Evolutionary conservation across 2,797 vertebrate species (phyloP), one percentile per base, ranked within the genome.

Genomic region (Aselliscus stoliczkanus): DNA sequence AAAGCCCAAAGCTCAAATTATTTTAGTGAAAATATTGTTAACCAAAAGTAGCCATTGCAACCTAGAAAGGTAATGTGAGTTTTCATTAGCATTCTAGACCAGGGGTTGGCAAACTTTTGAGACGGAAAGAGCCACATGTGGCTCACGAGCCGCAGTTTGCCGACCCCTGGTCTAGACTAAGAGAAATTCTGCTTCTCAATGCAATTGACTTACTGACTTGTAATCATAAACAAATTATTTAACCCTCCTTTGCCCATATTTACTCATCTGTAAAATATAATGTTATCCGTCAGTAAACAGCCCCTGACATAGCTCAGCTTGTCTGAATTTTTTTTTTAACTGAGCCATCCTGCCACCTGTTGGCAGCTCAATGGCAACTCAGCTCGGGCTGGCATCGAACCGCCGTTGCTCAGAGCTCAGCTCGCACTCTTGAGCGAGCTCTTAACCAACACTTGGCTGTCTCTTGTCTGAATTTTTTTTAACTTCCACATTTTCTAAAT

Each of bases 1-100:
- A 54, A 50, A 54, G 99, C 99, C 75, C 99, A 54, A 54, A 54
- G 52, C 52, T 54, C 52, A 88, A 21, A 80, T 69, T 94, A n/a
- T 69, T 95, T 85, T 84, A 93, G 52, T 73, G 65, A 88, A 73
- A 81, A 90, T 25, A 62, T 75, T 34, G 2, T 87, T 90, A 60
- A 69, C 29, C 50, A 58, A 25, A 87, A 82, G 56, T 56, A 90
- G 39, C n/a, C 34, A 18, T 27, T 65, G 18, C 64, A 72, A 87
- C 25, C 11, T 64, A 72, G 72, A 82, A 95, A 95, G 64, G 39
- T 73, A 60, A 76, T 42, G 31, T 44, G 34, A n/a, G 23, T 90
- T 94, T 96, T 90, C 29, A 86, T 86, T 69, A 70, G 54, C 44
- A 23, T 90, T 64, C 37, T 56, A 95, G 75, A 73, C 21, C 6